phyloP scores from a whole-genome alignment of 2,797 vertebrate genomes.

The Acipenser oxyrinchus region DNA sequence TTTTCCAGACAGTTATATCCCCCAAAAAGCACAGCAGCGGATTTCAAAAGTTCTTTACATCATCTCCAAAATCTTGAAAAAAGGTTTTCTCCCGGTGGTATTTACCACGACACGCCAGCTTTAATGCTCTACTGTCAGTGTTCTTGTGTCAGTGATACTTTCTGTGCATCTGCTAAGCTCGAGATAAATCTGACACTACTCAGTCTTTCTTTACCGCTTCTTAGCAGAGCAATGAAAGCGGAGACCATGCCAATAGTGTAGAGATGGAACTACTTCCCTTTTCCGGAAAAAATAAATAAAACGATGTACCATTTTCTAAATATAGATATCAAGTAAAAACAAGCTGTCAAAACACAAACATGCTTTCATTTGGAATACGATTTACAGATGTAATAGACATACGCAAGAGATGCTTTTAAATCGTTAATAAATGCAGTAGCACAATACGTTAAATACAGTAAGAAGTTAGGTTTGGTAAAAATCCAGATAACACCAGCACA shows the following conservation, averaged over 20 bases:
- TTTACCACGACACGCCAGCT: slow-evolving; percentile 26
- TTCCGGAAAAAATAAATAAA: slow-evolving; percentile 9
- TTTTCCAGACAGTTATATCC: slow-evolving; percentile 33
- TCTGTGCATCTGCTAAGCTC: slow-evolving; percentile 16
- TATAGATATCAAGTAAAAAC: too few relatives aligned
- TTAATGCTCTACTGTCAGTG: slow-evolving; percentile 27
- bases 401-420: too few relatives aligned
- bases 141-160: slow-evolving; percentile 8
- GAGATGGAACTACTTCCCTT: slow-evolving; percentile 14
- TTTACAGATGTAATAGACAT: too few relatives aligned
- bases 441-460: too few relatives aligned
- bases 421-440: too few relatives aligned
- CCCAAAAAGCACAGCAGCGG: slow-evolving; percentile 11
- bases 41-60: slow-evolving; percentile 26
- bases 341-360: too few relatives aligned
- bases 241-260: slow-evolving; percentile 1
- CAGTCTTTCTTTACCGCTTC: background rate
- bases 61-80: slow-evolving; percentile 16
- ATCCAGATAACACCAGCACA: too few relatives aligned
- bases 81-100: slow-evolving; percentile 19
- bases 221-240: background rate
- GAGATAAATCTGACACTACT: slow-evolving; percentile 20
- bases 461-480: too few relatives aligned
- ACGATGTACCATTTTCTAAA: background rate
- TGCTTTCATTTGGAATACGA: too few relatives aligned